Conservation (phyloP, 2,888 invertebrate genomes). For the Cyaniris semiargus region DNA sequence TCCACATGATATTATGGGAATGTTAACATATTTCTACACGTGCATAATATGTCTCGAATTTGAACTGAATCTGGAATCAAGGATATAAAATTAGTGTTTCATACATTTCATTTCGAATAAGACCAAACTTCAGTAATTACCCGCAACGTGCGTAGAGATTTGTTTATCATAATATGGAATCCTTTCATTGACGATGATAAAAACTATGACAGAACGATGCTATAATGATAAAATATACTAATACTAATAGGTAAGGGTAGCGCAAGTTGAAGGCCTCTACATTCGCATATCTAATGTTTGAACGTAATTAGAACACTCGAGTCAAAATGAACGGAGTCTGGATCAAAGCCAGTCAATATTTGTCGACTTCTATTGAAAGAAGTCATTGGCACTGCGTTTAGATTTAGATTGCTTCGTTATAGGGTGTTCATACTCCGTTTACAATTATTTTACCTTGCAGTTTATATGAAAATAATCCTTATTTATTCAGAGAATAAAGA, state of each 20-base stretch:
- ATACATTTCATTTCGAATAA: too few species aligned
- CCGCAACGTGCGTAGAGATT: too few species aligned
- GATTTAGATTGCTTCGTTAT: conserved; percentile 33
- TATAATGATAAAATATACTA: too few species aligned
- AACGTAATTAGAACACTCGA: conserved; percentile 75
- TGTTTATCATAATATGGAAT: too few species aligned
- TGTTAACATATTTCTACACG: too few species aligned
- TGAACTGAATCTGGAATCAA: too few species aligned
- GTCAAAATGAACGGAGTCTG: conserved; percentile 63
- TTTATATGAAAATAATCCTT: not conserved
- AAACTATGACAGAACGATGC: too few species aligned
- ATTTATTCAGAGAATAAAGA: not conserved
- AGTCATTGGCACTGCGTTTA: conserved; percentile 48
- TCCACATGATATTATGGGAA: too few species aligned
- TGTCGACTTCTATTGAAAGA: conserved; percentile 70
- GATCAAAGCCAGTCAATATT: conserved; percentile 77
- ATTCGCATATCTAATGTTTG: conserved; percentile 55
- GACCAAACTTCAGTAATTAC: too few species aligned
- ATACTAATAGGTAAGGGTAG: not conserved
- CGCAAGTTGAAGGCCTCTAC: not conserved
- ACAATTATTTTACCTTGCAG: not conserved
- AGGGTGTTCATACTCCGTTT: conserved; percentile 1
- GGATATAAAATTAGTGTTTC: too few species aligned
- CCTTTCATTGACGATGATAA: too few species aligned
- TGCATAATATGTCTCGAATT: too few species aligned